Conservation (phyloP, 1,140 invertebrate species). For the Copidosoma floridanum region DNA sequence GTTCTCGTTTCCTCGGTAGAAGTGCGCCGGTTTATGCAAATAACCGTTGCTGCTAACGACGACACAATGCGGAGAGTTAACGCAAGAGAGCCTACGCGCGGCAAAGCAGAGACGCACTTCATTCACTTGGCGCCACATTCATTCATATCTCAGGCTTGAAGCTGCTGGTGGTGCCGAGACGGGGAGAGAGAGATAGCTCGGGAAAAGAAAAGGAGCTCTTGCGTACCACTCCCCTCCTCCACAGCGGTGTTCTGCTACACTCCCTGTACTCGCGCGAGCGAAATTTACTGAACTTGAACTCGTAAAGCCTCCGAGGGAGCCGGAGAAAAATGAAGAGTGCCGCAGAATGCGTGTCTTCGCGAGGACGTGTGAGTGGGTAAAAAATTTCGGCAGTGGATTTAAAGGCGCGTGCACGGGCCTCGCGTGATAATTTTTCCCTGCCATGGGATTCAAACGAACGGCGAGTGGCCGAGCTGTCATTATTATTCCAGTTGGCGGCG, state of each 20-base stretch:
- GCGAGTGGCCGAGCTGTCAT: background rate
- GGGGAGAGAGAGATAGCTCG: background rate
- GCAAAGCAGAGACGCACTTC: slow-evolving; percentile 54
- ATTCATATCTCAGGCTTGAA: slow-evolving; percentile 48
- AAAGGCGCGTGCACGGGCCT: too few species aligned
- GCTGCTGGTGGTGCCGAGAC: too few species aligned
- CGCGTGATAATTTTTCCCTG: too few species aligned
- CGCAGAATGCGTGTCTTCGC: too few species aligned
- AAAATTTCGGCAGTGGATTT: too few species aligned
- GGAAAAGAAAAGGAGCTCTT: background rate
- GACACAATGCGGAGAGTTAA: slow-evolving; percentile 27
- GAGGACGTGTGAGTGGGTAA: too few species aligned
- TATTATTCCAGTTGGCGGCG: too few species aligned
- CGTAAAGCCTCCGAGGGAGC: background rate
- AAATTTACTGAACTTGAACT: slow-evolving; percentile 24
- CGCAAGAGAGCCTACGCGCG: slow-evolving; percentile 43
- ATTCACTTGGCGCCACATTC: slow-evolving; percentile 58
- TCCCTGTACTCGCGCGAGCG: background rate
- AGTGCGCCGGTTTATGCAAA: background rate
- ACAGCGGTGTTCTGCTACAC: background rate
- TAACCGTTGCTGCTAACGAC: background rate
- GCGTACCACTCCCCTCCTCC: background rate
- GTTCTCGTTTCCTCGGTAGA: slow-evolving; percentile 21
- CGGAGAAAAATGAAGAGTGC: too few species aligned
- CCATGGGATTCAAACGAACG: background rate